Evolutionary conservation across 1,140 invertebrate genomes (phyloP).

Genomic region (Euschistus heros): DNA sequence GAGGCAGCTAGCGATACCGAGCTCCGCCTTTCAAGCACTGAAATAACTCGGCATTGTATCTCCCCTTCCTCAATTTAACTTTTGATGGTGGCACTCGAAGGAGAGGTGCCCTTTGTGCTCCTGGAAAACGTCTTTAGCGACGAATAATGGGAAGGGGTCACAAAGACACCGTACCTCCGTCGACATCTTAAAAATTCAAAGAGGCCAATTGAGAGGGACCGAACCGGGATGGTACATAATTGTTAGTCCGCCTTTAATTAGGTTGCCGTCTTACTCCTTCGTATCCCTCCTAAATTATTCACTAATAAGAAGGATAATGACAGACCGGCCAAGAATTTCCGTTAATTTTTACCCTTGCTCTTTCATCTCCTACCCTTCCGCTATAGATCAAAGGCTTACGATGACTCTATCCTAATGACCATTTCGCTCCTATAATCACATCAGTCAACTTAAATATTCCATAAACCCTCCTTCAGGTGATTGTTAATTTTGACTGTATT

Average conservation of each 20-base stretch:
- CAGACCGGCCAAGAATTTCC: neutral
- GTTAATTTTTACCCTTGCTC: slow-evolving; percentile 8
- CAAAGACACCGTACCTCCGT: neutral
- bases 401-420: too few species aligned
- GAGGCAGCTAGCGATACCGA: neutral
- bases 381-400: neutral
- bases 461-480: too few species aligned
- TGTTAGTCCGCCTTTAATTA: slow-evolving; percentile 13
- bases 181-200: slow-evolving; percentile 5
- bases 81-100: slow-evolving; percentile 10
- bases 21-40: neutral
- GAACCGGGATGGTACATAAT: slow-evolving; percentile 3
- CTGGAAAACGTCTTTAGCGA: slow-evolving; percentile 4
- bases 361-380: slow-evolving; percentile 1
- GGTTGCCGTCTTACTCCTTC: neutral
- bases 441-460: too few species aligned
- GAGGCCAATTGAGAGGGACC: neutral
- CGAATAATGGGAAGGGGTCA: neutral
- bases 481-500: too few species aligned
- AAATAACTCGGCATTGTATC: slow-evolving; percentile 14
- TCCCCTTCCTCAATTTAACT: slow-evolving; percentile 15
- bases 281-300: neutral
- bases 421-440: too few species aligned
- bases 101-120: slow-evolving; percentile 10
- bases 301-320: slow-evolving; percentile 7